A percentile compares a stretch with the other conserved stretches of the same genome.
Conservation (phyloP, 2,113 vertebrate species). For the Dinomys branickii region DNA sequence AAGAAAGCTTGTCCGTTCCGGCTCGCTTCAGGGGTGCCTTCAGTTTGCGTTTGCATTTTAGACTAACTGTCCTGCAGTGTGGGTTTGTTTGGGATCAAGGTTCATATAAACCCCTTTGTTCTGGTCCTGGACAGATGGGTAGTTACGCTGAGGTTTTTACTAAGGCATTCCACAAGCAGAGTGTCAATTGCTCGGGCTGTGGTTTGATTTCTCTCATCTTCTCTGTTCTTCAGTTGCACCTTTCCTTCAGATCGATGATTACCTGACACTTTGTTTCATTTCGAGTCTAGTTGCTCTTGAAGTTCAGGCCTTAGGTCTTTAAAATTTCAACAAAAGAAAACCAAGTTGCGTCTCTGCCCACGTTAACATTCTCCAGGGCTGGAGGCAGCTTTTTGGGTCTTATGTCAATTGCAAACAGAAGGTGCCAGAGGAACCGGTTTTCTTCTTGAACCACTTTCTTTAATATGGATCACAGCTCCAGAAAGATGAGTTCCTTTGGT, state of each 20-base stretch:
- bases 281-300: not conserved
- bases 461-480: not conserved
- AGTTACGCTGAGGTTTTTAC: not conserved
- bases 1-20: slow-evolving; percentile 42
- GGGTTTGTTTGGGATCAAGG: slow-evolving; percentile 59
- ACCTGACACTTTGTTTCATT: not conserved
- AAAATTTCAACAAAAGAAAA: not conserved
- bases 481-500: not conserved
- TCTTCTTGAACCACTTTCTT: not conserved
- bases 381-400: not conserved
- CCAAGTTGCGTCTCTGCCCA: not conserved
- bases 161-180: not conserved
- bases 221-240: not conserved
- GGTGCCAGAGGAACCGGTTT: not conserved
- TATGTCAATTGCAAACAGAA: not conserved
- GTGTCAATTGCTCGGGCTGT: not conserved
- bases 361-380: not conserved
- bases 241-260: not conserved
- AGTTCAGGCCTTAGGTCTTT: not conserved
- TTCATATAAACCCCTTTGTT: not conserved
- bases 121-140: not conserved
- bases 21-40: slow-evolving; percentile 33
- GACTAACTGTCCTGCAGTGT: slow-evolving; percentile 48
- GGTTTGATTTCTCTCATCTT: not conserved
- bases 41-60: slow-evolving; percentile 26